Conservation (phyloP, 2,888 invertebrate genomes). For the Apomyelois bistriatella region DNA sequence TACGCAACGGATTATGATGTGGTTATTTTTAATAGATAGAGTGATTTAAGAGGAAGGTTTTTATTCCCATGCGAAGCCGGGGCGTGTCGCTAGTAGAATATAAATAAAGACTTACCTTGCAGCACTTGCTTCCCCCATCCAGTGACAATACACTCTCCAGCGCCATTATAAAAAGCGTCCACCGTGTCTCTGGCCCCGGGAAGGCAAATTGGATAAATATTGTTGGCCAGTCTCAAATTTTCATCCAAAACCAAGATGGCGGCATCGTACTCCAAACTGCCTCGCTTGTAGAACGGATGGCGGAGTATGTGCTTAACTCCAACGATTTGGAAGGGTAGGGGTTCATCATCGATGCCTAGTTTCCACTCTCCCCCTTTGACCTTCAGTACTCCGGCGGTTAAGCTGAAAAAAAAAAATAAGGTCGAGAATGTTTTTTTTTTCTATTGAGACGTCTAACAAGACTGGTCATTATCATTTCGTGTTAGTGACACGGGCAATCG, state of each 20-base stretch:
- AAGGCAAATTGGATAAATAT: slow-evolving; percentile 87
- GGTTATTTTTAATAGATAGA: no score
- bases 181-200: slow-evolving; percentile 64
- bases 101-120: slow-evolving; percentile 80
- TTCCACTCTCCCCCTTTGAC: slow-evolving; percentile 92
- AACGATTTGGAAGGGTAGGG: slow-evolving; percentile 87
- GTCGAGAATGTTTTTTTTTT: no score
- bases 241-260: slow-evolving; percentile 85
- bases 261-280: slow-evolving; percentile 82
- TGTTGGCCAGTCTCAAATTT: slow-evolving; percentile 82
- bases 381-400: slow-evolving; percentile 82
- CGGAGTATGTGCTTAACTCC: slow-evolving; percentile 84
- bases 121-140: slow-evolving; percentile 91
- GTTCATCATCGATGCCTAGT: slow-evolving; percentile 89
- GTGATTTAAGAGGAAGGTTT: no score
- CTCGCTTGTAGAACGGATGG: slow-evolving; percentile 84
- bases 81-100: background rate
- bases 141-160: slow-evolving; percentile 85
- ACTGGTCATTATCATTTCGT: no score
- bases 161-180: slow-evolving; percentile 80
- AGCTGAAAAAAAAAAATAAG: slow-evolving; percentile 71
- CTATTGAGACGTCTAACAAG: no score
- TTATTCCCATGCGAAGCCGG: background rate
- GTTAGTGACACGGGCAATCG: no score
- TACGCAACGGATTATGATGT: no score